A percentile compares a stretch with the other conserved stretches of the same genome.
Evolutionary conservation across 2,113 vertebrate species (phyloP).

Genomic region (Chaetodon trifascialis): DNA sequence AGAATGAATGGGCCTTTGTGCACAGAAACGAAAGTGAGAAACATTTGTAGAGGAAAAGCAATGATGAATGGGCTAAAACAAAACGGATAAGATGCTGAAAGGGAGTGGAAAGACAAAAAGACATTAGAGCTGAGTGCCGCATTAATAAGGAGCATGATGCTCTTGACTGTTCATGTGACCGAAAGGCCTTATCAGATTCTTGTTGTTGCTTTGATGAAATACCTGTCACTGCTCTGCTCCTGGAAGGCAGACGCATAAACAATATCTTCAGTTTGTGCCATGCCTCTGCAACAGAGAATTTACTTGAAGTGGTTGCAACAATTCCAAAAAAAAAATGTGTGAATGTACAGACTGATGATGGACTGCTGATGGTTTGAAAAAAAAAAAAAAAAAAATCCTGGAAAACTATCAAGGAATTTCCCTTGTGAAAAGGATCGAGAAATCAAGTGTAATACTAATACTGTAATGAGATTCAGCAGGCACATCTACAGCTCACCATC

Average conservation of each 20-base stretch:
- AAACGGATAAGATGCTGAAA: constrained; percentile 45
- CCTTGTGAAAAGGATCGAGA: not conserved
- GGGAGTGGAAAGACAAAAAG: constrained; percentile 55
- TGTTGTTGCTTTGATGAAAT: constrained; percentile 67
- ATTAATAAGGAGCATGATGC: constrained; percentile 67
- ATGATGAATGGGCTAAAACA: constrained; percentile 55
- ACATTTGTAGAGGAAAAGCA: constrained; percentile 39
- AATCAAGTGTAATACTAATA: not conserved
- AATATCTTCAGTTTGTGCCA: constrained; percentile 10
- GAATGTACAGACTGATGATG: not conserved
- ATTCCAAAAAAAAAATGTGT: not conserved
- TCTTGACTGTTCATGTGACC: constrained; percentile 54
- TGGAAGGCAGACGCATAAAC: constrained; percentile 28
- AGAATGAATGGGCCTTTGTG: constrained; percentile 19
- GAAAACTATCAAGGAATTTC: constrained; percentile 4
- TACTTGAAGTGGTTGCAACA: not conserved
- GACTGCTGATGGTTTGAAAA: too few relatives aligned
- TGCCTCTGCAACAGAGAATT: constrained; percentile 15
- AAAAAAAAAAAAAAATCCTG: not conserved
- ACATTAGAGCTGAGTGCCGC: constrained; percentile 67
- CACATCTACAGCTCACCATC: not conserved
- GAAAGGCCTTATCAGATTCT: constrained; percentile 64
- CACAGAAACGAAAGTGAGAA: constrained; percentile 30
- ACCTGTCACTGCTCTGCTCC: constrained; percentile 55
- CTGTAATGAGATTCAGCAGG: not conserved